Evolutionary conservation across 2,888 invertebrate genomes (phyloP).

Genomic region (Parelbella ahira): DNA sequence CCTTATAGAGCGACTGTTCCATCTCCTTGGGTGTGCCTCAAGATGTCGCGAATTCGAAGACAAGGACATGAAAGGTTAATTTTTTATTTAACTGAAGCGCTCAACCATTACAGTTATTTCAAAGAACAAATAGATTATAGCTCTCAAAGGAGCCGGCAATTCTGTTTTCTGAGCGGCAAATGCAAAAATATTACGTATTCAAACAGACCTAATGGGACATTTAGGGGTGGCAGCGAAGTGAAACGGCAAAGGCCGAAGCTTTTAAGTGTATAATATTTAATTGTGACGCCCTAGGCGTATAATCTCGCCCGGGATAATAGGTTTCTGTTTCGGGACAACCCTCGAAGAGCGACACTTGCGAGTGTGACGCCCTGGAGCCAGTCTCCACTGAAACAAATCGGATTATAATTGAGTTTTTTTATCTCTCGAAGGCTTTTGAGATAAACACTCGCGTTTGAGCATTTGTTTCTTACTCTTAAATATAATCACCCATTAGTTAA

Average conservation of each 20-base stretch:
- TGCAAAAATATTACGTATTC: conserved; percentile 81
- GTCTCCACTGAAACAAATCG: conserved; percentile 74
- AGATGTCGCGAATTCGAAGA: conserved; percentile 33
- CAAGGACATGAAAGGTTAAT: conserved; percentile 55
- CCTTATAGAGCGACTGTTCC: no score
- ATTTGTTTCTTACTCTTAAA: conserved; percentile 29
- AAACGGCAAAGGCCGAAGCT: conserved; percentile 81
- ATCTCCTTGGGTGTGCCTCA: conserved; percentile 16
- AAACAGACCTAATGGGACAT: conserved; percentile 81
- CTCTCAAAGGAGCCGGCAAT: conserved; percentile 79
- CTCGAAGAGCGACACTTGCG: conserved; percentile 73
- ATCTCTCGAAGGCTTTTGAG: conserved; percentile 58
- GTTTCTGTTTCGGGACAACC: conserved; percentile 80
- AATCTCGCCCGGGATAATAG: conserved; percentile 82
- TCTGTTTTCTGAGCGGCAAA: conserved; percentile 77
- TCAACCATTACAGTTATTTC: conserved; percentile 76
- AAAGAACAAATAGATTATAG: conserved; percentile 80
- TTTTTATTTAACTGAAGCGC: conserved; percentile 67
- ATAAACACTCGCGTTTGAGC: conserved; percentile 25
- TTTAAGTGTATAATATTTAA: conserved; percentile 82
- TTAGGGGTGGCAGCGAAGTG: conserved; percentile 80
- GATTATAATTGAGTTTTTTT: conserved; percentile 75
- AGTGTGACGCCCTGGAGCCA: conserved; percentile 71
- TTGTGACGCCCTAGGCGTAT: conserved; percentile 82
- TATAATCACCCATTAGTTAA: no score